A percentile compares a stretch with the other conserved stretches of the same genome.
Evolutionary conservation across 2,113 vertebrate genomes (phyloP).

Genomic region (Psettodes erumei): DNA sequence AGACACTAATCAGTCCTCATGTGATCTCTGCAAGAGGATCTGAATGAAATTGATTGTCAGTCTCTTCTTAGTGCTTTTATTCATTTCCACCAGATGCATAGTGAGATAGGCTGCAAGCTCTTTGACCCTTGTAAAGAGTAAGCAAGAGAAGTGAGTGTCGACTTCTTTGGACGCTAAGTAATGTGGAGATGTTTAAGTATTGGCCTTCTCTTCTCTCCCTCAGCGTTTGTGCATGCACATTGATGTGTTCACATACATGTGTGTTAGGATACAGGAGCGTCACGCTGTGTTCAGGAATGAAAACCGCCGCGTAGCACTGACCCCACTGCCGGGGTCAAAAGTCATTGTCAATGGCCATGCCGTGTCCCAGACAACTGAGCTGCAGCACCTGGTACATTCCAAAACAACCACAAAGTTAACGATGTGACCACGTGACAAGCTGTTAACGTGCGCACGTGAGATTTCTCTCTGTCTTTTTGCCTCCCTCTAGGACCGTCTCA

Average conservation of each 20-base stretch:
- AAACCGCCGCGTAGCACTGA: constrained; percentile 81
- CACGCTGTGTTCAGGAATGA: constrained; percentile 87
- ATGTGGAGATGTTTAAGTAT: no score
- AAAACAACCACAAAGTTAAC: not conserved
- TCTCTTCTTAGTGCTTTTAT: not conserved
- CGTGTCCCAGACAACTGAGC: constrained; percentile 78
- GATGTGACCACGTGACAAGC: not conserved
- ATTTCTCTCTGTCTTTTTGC: no score
- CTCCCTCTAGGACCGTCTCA: constrained; percentile 84
- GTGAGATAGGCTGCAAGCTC: not conserved
- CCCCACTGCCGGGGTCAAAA: constrained; percentile 82
- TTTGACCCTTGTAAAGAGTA: not conserved
- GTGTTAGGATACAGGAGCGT: constrained; percentile 86
- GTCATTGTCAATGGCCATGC: constrained; percentile 85
- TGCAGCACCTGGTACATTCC: constrained; percentile 86
- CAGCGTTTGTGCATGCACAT: not conserved
- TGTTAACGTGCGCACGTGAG: not conserved
- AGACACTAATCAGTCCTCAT: not conserved
- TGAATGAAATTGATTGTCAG: not conserved
- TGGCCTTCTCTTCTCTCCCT: no score
- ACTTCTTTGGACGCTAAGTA: not conserved
- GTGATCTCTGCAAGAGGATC: not conserved
- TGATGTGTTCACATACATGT: not conserved
- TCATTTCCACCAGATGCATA: not conserved
- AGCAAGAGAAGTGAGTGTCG: not conserved